Evolutionary conservation across 2,113 vertebrate genomes (phyloP), one percentile per base, ranked within the genome.

Genomic region (Peucedramus taeniatus): DNA sequence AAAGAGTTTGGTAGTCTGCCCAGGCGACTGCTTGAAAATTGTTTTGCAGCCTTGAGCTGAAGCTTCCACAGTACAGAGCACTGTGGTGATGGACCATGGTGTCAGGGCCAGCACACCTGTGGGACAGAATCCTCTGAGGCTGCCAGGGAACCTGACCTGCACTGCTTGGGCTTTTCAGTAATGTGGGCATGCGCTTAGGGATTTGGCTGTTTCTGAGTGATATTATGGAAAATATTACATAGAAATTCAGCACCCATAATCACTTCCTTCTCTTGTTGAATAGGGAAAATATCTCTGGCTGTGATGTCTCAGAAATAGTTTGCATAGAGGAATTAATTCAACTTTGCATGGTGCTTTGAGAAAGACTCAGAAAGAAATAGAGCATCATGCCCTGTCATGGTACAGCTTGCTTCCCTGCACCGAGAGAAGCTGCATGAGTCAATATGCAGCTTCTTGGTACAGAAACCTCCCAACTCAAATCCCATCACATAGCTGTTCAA

Each of bases 391-490:
- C 23, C 21, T 83, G 28, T 37, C 37, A 20, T 20, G 19, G 26
- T 60, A 10, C 5, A 3, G 31, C 13, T 54, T 83, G 14, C 21
- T 65, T 47, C 11, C 14, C 66, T 64, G 40, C 33, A 10, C 13
- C 79, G 54, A 49, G 13, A 60, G 68, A 77, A 65, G 26, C 37
- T 90, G 21, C 16, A 20, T 71, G 51, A 53, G 13, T 65, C 35
- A 60, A 18, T 42, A 23, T 18, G 8, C n/a, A n/a, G n/a, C n/a
- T n/a, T n/a, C n/a, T n/a, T 0, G 8, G 13, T 27, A 19, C 22
- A 69, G 40, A 83, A 79, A 65, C 16, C 57, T 57, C 30, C n/a
- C 33, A 56, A 8, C 22, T 21, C 31, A 83, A 85, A 85, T 39
- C 17, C 31, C 23, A 61, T 60, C 26, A 53, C 1, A 3, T 2